These are phyloP conservation scores for Dicentrarchus labrax DNA, from an alignment of 2,113 vertebrate species.

Conservation along the genomic window DNA sequence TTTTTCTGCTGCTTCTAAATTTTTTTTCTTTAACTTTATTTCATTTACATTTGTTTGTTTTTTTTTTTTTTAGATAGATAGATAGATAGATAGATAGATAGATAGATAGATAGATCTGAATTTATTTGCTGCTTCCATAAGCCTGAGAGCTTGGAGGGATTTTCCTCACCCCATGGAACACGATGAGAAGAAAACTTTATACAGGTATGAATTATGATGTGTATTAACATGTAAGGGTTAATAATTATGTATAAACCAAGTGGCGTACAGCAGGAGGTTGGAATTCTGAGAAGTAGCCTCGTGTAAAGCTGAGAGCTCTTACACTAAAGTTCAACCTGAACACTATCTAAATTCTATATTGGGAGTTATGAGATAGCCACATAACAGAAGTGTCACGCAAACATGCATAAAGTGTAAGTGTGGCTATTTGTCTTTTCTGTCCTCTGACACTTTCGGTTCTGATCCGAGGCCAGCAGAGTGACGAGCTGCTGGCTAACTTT, in stretches of 20 bases:
- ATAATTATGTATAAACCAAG: too few species aligned
- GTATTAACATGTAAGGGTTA: too few species aligned
- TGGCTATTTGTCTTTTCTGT: neutral
- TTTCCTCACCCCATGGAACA: neutral
- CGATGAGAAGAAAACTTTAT: too few species aligned
- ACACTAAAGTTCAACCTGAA: neutral
- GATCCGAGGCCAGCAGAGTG: slow-evolving; percentile 26
- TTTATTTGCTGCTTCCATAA: neutral
- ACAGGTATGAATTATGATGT: too few species aligned
- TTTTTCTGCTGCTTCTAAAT: too few species aligned
- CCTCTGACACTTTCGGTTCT: slow-evolving; percentile 17
- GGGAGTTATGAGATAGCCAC: neutral
- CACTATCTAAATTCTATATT: neutral
- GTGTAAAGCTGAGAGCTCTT: neutral
- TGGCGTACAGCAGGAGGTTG: too few species aligned
- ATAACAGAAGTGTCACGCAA: neutral
- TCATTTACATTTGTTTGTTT: too few species aligned
- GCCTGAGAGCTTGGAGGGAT: neutral
- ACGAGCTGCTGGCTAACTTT: slow-evolving; percentile 70
- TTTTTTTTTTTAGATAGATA: too few species aligned
- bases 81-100: too few species aligned
- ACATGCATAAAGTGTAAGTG: slow-evolving; percentile 15
- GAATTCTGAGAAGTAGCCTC: neutral
- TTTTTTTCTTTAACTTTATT: too few species aligned
- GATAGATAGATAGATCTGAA: too few species aligned